Percentiles rank a stretch among this genome's conserved stretches.
Evolutionary conservation across 2,888 invertebrate genomes (phyloP).

Genomic region (Ferrisia virgata): DNA sequence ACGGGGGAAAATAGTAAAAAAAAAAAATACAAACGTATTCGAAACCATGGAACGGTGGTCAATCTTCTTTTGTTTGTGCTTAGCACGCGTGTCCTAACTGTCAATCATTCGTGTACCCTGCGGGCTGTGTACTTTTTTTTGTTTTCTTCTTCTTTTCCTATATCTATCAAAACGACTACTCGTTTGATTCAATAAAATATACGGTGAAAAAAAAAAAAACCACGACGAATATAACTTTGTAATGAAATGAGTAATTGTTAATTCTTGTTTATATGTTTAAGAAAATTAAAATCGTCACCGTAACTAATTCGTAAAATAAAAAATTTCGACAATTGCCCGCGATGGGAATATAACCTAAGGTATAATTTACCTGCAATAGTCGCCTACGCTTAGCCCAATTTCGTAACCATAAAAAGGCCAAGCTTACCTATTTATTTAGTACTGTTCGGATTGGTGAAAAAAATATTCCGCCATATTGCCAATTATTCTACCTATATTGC

Average conservation of each 20-base stretch:
- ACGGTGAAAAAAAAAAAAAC: background rate
- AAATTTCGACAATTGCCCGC: background rate
- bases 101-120: constrained; percentile 39
- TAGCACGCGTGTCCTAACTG: constrained; percentile 42
- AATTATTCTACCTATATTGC: no score
- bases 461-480: no score
- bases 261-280: constrained; percentile 38
- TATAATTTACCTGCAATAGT: background rate
- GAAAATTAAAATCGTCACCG: constrained; percentile 36
- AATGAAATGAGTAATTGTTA: constrained; percentile 14
- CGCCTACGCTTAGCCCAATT: no score
- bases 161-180: constrained; percentile 19
- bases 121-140: background rate
- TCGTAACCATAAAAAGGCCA: background rate
- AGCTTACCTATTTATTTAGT: no score
- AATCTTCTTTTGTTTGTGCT: constrained; percentile 41
- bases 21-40: constrained; percentile 32
- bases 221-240: background rate
- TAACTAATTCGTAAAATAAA: constrained; percentile 23
- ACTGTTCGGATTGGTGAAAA: no score
- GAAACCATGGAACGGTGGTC: constrained; percentile 39
- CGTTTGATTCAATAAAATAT: constrained; percentile 29
- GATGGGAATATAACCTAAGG: background rate
- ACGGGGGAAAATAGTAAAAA: constrained; percentile 19
- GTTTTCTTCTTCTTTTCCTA: no score